A percentile compares a stretch with the other conserved stretches of the same genome.
These are phyloP conservation scores for Pseudoips prasinana DNA, from an alignment of 2,888 invertebrate genomes.

Conservation along the genomic window DNA sequence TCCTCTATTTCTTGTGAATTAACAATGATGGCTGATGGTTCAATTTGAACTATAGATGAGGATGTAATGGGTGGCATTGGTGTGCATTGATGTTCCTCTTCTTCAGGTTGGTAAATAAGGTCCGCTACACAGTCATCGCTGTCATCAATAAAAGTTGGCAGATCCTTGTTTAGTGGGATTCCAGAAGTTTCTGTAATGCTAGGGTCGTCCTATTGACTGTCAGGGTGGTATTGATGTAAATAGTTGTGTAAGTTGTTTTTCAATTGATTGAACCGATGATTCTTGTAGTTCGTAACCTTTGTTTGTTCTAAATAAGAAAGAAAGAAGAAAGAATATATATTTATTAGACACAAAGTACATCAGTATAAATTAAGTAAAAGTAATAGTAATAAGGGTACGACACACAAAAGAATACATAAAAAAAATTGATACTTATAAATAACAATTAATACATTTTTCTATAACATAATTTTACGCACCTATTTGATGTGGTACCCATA, in stretches of 20 bases:
- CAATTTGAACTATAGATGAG: background rate
- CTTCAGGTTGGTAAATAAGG: constrained; percentile 5
- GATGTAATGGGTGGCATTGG: constrained; percentile 3
- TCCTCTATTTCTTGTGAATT: constrained; percentile 1
- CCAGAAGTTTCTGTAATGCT: too few relatives aligned
- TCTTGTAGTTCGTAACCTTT: constrained; percentile 4
- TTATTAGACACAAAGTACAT: too few relatives aligned
- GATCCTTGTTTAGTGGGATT: background rate
- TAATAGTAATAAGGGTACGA: too few relatives aligned
- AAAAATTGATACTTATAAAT: too few relatives aligned
- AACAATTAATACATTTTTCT: too few relatives aligned
- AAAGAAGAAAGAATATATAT: too few relatives aligned
- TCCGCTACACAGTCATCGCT: constrained; percentile 10
- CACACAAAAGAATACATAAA: too few relatives aligned
- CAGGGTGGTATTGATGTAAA: constrained; percentile 11
- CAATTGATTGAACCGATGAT: constrained; percentile 4
- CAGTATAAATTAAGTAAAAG: too few relatives aligned
- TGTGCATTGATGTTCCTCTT: constrained; percentile 4
- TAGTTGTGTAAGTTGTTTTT: constrained; percentile 12
- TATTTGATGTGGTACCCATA: too few relatives aligned
- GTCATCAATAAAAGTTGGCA: constrained; percentile 6
- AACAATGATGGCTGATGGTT: background rate
- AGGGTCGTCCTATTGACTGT: constrained; percentile 3
- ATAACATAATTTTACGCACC: too few relatives aligned
- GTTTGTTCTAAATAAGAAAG: too few relatives aligned